These are phyloP conservation scores for Hyperoplus immaculatus DNA, from an alignment of 2,797 vertebrate genomes.

Conservation along the genomic window DNA sequence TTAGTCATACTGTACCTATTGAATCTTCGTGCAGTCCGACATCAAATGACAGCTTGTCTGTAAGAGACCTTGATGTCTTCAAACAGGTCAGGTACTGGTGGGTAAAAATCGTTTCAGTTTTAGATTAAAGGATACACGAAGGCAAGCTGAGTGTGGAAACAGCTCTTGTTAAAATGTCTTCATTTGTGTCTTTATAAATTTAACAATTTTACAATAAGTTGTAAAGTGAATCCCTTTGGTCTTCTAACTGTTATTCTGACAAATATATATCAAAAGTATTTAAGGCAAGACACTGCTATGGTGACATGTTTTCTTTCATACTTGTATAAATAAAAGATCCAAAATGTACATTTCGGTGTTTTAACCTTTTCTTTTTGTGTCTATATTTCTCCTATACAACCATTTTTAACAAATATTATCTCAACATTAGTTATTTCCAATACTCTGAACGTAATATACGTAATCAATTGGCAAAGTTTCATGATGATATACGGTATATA, in stretches of 20 bases:
- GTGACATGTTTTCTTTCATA: too few species aligned
- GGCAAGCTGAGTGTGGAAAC: slow-evolving; percentile 6
- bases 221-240: background rate
- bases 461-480: too few species aligned
- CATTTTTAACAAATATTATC: too few species aligned
- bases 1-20: slow-evolving; percentile 85
- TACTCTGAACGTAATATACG: too few species aligned
- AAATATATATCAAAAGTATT: background rate
- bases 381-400: too few species aligned
- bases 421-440: too few species aligned
- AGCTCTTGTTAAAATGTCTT: slow-evolving; percentile 9
- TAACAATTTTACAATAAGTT: background rate
- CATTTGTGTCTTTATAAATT: too few species aligned
- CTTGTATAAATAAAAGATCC: too few species aligned
- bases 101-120: slow-evolving; percentile 32
- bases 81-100: slow-evolving; percentile 96
- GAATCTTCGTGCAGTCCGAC: slow-evolving; percentile 96
- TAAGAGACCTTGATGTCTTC: slow-evolving; percentile 96
- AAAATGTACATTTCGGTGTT: too few species aligned
- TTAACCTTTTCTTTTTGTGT: too few species aligned
- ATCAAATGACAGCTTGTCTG: slow-evolving; percentile 99
- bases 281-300: too few species aligned
- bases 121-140: slow-evolving; percentile 13
- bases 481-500: too few species aligned
- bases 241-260: background rate